phyloP scores from a whole-genome alignment of 2,113 vertebrate genomes.

The Psettodes erumei region DNA sequence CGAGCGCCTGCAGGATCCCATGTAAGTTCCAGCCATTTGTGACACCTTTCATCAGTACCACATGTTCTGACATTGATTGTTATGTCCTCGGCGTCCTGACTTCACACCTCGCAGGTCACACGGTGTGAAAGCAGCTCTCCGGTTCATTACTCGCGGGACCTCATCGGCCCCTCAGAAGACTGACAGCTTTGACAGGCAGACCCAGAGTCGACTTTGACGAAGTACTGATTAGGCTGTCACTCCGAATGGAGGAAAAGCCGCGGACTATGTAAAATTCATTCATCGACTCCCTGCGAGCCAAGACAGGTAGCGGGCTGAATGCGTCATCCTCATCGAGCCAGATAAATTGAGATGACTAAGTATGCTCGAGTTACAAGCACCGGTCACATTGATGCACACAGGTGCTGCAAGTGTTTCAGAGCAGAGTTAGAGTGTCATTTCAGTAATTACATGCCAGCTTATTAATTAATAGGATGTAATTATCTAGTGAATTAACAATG shows the following conservation, averaged over 20 bases:
- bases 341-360: constrained; percentile 57
- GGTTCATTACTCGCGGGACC: constrained; percentile 76
- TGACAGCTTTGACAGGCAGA: constrained; percentile 78
- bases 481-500: constrained; percentile 29
- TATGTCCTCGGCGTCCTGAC: constrained; percentile 70
- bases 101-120: constrained; percentile 70
- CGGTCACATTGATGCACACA: constrained; percentile 43
- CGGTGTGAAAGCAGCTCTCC: constrained; percentile 60
- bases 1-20: constrained; percentile 69
- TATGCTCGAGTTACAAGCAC: constrained; percentile 34
- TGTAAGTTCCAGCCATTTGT: constrained; percentile 72
- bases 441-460: constrained; percentile 24
- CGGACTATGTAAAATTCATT: constrained; percentile 69
- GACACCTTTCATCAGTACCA: constrained; percentile 78
- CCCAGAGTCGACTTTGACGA: constrained; percentile 69
- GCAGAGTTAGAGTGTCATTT: constrained; percentile 10
- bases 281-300: constrained; percentile 42
- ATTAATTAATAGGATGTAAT: constrained; percentile 42
- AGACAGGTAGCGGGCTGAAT: constrained; percentile 43
- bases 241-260: constrained; percentile 58
- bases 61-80: constrained; percentile 81
- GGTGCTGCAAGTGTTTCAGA: constrained; percentile 18
- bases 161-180: constrained; percentile 62
- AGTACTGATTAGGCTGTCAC: constrained; percentile 79
- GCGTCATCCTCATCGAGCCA: constrained; percentile 13